phyloP scores from a whole-genome alignment of 1,140 invertebrate species.

The Ylistrum balloti region DNA sequence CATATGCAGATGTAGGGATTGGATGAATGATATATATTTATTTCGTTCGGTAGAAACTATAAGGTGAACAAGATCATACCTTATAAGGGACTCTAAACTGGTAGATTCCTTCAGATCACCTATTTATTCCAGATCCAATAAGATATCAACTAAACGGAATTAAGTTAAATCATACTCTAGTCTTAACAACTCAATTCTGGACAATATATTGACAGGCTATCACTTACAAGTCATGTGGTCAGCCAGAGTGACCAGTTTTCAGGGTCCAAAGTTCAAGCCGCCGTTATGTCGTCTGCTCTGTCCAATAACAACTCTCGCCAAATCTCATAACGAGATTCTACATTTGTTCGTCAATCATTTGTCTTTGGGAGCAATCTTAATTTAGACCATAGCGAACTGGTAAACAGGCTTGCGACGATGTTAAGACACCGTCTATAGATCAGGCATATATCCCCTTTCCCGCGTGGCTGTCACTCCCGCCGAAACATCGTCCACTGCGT shows the following conservation, averaged over 20 bases:
- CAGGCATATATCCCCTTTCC: neutral
- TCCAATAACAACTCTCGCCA: neutral
- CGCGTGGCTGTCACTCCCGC: slow-evolving; percentile 29
- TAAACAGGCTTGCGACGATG: neutral
- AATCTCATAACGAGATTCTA: slow-evolving; percentile 27
- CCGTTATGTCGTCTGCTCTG: neutral
- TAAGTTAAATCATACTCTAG: too few species aligned
- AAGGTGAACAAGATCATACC: too few species aligned
- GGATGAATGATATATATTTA: too few species aligned
- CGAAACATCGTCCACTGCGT: neutral
- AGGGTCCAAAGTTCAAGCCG: slow-evolving; percentile 19
- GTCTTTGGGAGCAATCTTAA: slow-evolving; percentile 1
- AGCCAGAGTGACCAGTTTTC: neutral
- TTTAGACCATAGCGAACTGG: neutral
- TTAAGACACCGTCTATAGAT: neutral
- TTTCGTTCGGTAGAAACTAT: too few species aligned
- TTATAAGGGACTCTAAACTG: too few species aligned
- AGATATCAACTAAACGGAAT: too few species aligned
- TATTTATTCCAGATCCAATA: too few species aligned
- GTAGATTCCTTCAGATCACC: too few species aligned
- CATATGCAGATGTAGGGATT: too few species aligned
- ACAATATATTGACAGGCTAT: neutral
- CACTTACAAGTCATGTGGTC: neutral
- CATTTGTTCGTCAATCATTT: slow-evolving; percentile 39
- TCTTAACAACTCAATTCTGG: too few species aligned